These are phyloP conservation scores for Saguinus oedipus DNA, from an alignment of 2,797 vertebrate genomes.

Conservation along the genomic window DNA sequence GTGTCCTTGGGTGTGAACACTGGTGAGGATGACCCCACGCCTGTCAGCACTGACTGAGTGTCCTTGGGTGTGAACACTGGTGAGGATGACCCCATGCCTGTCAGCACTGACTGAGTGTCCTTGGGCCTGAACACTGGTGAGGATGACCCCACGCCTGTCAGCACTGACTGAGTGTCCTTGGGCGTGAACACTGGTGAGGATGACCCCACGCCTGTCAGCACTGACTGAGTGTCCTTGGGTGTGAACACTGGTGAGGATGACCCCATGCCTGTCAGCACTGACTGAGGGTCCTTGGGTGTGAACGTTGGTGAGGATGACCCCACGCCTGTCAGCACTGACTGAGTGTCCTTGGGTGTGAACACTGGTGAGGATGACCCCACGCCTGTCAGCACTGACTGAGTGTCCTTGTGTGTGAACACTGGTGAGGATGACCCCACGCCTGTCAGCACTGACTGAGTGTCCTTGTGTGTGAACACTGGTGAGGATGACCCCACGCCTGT, in stretches of 20 bases:
- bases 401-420: neutral
- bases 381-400: neutral
- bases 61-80: no score
- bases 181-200: neutral
- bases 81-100: fast-evolving
- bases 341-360: no score
- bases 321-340: fast-evolving
- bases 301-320: fast-evolving
- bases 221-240: neutral
- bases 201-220: fast-evolving
- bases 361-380: fast-evolving
- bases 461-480: no score
- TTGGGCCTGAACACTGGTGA: no score
- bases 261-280: fast-evolving
- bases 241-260: no score
- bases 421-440: no score
- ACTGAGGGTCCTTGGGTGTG: no score
- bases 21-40: no score
- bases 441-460: fast-evolving
- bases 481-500: no score
- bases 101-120: fast-evolving
- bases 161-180: neutral
- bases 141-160: fast-evolving
- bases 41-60: neutral
- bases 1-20: fast-evolving